These are phyloP conservation scores for Phragmatobia fuliginosa DNA, from an alignment of 2,888 invertebrate genomes.

Conservation along the genomic window DNA sequence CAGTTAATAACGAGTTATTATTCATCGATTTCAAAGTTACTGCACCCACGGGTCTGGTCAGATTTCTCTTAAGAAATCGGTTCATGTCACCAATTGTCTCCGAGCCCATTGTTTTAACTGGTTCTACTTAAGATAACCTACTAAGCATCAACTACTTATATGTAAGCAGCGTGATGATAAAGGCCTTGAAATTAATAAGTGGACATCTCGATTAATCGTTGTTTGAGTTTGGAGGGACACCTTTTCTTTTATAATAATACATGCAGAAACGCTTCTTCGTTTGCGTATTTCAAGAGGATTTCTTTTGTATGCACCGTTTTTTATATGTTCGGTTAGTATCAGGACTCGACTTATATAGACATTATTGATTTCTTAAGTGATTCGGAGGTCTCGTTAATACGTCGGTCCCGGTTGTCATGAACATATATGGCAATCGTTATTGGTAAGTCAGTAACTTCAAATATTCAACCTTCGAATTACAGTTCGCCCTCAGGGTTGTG, in stretches of 20 bases:
- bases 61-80: slow-evolving; percentile 35
- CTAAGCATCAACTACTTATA: slow-evolving; percentile 37
- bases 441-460: too few relatives aligned
- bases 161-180: slow-evolving; percentile 52
- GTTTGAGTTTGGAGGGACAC: slow-evolving; percentile 1
- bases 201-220: slow-evolving; percentile 9
- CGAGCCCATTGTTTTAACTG: slow-evolving; percentile 42
- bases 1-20: slow-evolving; percentile 7
- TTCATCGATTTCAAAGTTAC: slow-evolving; percentile 28
- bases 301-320: too few relatives aligned
- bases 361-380: too few relatives aligned
- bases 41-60: slow-evolving; percentile 9
- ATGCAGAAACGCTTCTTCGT: too few relatives aligned
- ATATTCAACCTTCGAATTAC: too few relatives aligned
- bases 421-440: too few relatives aligned
- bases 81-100: slow-evolving; percentile 35
- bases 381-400: too few relatives aligned
- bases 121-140: slow-evolving; percentile 26
- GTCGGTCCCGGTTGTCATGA: too few relatives aligned
- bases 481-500: too few relatives aligned
- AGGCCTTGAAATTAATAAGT: slow-evolving; percentile 47
- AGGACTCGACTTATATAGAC: too few relatives aligned
- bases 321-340: too few relatives aligned
- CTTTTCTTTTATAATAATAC: background rate
- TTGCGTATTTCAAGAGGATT: too few relatives aligned